Base-by-base conservation (phyloP, 1,140 invertebrate species). In the Drosophila azteca region DNA sequence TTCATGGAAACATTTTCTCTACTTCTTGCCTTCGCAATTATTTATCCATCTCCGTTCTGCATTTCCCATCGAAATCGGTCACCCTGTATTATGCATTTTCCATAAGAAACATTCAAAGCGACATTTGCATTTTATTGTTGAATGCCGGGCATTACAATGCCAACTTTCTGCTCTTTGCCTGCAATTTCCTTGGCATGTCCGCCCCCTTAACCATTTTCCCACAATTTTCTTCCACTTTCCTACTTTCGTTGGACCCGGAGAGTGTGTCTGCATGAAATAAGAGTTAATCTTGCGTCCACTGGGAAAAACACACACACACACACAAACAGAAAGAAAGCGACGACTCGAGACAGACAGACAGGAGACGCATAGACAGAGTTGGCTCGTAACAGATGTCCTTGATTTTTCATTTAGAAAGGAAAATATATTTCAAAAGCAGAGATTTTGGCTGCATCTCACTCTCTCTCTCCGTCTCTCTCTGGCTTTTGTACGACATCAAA, bases 71-170 rank as follows among this genome's bases (percentile, higher is more conserved):
- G 8, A 13, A 46, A 22, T 46, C 9, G 8, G n/a, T 6, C 31
- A 66, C 72, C 76, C 72, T 76, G 67, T 78, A 5, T 17, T 43
- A 55, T 51, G 17, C 35, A 62, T 71, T 71, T 64, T 45, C 72
- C 26, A 54, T 58, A 69, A 63, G 74, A 74, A 69, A 74, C 70
- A 77, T 74, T 74, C 70, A 74, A 79, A 72, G 68, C 65, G 72
- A 77, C 77, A 79, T 79, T 79, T 79, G 77, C 77, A 79, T 79
- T 79, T 79, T 79, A 79, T 79, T 79, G 77, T 79, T 66, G 67
- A 62, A 72, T 68, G 73, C 73, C 54, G 68, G 72, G 76, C 76
- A 78, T 78, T 78, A 78, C 76, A 78, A 76, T 48, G 48, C 57
- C 72, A 78, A 78, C 61, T 78, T 78, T 75, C 66, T 55, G 76